These are phyloP conservation scores for Turdus rufiventris DNA, from an alignment of 2,113 vertebrate genomes.

Conservation along the genomic window DNA sequence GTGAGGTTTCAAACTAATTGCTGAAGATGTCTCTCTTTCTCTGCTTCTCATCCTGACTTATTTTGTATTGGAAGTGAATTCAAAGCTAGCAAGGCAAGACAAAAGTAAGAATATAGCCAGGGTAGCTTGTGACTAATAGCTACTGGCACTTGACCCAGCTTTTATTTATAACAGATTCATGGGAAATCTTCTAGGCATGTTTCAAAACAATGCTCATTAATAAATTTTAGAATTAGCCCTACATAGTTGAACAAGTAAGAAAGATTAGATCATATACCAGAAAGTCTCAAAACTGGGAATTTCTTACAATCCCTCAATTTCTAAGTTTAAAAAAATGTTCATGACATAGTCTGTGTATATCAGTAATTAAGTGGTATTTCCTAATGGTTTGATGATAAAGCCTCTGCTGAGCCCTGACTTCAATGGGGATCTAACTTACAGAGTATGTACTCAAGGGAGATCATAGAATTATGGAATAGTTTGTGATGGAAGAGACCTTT, in stretches of 20 bases:
- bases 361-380: background rate
- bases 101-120: background rate
- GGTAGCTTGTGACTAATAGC: background rate
- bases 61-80: background rate
- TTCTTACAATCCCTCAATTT: background rate
- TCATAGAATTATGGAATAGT: background rate
- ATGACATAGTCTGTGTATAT: background rate
- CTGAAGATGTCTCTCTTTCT: background rate
- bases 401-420: background rate
- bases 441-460: background rate
- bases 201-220: background rate
- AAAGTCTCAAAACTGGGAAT: background rate
- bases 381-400: background rate
- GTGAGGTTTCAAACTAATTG: background rate
- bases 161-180: background rate
- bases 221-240: background rate
- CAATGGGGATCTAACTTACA: background rate
- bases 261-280: background rate
- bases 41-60: background rate
- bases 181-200: background rate
- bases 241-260: background rate
- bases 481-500: background rate
- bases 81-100: background rate
- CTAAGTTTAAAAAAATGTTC: background rate
- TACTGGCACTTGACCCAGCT: background rate